These are phyloP conservation scores for Salarias fasciatus DNA, from an alignment of 2,797 vertebrate genomes.

Conservation along the genomic window DNA sequence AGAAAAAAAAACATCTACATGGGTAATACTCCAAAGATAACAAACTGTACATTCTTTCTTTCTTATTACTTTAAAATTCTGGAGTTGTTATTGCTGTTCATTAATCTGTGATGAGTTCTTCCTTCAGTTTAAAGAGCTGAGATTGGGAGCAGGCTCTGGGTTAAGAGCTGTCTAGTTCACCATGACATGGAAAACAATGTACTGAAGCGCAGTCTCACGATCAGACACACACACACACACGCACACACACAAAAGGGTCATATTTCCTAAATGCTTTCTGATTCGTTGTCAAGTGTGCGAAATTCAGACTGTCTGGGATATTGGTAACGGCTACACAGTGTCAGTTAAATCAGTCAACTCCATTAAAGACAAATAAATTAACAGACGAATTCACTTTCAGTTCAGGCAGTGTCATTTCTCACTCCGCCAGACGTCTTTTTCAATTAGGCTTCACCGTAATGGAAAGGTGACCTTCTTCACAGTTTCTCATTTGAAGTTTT, in stretches of 20 bases:
- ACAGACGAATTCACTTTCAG: constrained; percentile 53
- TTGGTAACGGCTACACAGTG: constrained; percentile 13
- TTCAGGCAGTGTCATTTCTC: constrained; percentile 31
- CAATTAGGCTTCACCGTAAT: constrained; percentile 16
- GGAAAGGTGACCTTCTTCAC: constrained; percentile 14
- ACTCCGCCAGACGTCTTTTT: constrained; percentile 3
- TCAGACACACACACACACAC: constrained; percentile 9
- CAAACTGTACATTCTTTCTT: neutral
- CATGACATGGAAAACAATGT: constrained; percentile 54
- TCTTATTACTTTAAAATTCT: constrained; percentile 20
- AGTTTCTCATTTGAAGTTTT: constrained; percentile 35
- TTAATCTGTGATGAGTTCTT: constrained; percentile 8
- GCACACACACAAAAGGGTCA: constrained; percentile 16
- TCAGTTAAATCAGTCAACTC: constrained; percentile 16
- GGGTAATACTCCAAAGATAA: neutral
- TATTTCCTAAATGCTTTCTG: constrained; percentile 36
- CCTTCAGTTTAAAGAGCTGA: constrained; percentile 5
- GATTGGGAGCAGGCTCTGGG: constrained; percentile 42
- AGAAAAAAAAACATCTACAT: no score
- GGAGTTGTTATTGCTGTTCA: constrained; percentile 48
- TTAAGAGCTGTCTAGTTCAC: constrained; percentile 51
- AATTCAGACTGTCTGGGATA: constrained; percentile 9
- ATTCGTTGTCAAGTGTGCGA: constrained; percentile 1
- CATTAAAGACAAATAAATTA: constrained; percentile 34
- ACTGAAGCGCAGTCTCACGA: constrained; percentile 18